A percentile compares a stretch with the other conserved stretches of the same genome.
These are phyloP conservation scores for Mobula birostris DNA, from an alignment of 2,113 vertebrate genomes.

Conservation along the genomic window DNA sequence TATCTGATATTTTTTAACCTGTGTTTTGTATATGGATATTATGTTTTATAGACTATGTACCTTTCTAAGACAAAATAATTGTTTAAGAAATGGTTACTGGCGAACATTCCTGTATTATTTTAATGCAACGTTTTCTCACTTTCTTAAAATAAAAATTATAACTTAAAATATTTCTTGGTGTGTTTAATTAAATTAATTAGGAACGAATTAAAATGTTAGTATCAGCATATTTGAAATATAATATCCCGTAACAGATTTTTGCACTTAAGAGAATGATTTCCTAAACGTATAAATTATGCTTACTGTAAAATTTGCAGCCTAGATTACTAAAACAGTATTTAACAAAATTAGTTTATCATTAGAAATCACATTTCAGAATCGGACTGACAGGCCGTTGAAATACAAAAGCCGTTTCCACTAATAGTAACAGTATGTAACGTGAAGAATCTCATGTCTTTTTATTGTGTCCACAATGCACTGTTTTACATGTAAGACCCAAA, in stretches of 20 bases:
- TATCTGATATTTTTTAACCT: constrained; percentile 66
- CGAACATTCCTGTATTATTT: constrained; percentile 81
- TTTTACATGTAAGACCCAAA: background rate
- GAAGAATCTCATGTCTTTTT: background rate
- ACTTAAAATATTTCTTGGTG: constrained; percentile 53
- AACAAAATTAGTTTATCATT: background rate
- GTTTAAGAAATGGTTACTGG: constrained; percentile 71
- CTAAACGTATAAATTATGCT: background rate
- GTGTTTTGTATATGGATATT: constrained; percentile 69
- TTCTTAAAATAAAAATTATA: constrained; percentile 65
- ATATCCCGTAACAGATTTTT: background rate
- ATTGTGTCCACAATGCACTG: background rate
- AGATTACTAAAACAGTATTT: background rate
- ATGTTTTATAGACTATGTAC: constrained; percentile 62
- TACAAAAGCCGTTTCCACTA: background rate
- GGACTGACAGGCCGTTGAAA: background rate
- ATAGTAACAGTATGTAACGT: no score
- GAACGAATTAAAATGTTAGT: background rate
- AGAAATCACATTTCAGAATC: background rate
- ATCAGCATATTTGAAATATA: background rate
- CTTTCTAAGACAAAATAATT: constrained; percentile 80
- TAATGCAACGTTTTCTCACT: constrained; percentile 91
- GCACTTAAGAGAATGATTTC: background rate
- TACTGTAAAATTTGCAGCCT: background rate
- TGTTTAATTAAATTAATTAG: constrained; percentile 28